Conservation (phyloP, 2,113 vertebrate species). For the Hylia prasina region DNA sequence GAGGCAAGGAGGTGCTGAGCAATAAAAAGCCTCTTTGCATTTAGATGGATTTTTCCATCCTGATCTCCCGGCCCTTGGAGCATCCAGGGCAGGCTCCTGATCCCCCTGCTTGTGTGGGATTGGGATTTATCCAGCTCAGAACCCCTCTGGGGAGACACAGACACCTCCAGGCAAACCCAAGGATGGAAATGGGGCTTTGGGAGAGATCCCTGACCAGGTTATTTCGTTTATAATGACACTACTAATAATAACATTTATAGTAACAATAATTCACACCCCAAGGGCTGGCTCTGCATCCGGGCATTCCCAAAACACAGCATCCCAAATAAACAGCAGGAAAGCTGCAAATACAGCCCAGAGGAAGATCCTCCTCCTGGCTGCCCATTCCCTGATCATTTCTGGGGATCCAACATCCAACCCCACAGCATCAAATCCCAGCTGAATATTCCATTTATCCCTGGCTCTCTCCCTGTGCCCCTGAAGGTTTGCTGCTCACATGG, state of each 20-base stretch:
- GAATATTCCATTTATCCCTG: neutral
- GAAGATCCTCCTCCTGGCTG: neutral
- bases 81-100: neutral
- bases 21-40: neutral
- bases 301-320: neutral
- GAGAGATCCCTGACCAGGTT: neutral
- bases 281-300: neutral
- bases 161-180: no score
- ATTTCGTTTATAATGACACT: no score
- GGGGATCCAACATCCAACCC: neutral
- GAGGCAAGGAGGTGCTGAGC: neutral
- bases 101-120: rapidly evolving
- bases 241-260: no score
- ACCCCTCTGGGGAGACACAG: neutral
- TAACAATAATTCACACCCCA: rapidly evolving
- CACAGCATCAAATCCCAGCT: neutral
- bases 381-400: neutral
- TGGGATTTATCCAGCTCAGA: neutral
- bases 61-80: neutral
- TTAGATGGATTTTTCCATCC: neutral
- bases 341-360: neutral
- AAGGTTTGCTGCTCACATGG: neutral
- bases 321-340: neutral
- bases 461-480: neutral
- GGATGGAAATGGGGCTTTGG: neutral